Base-by-base conservation (phyloP, 2,888 invertebrate genomes). In the Protodeltote pygarga region DNA sequence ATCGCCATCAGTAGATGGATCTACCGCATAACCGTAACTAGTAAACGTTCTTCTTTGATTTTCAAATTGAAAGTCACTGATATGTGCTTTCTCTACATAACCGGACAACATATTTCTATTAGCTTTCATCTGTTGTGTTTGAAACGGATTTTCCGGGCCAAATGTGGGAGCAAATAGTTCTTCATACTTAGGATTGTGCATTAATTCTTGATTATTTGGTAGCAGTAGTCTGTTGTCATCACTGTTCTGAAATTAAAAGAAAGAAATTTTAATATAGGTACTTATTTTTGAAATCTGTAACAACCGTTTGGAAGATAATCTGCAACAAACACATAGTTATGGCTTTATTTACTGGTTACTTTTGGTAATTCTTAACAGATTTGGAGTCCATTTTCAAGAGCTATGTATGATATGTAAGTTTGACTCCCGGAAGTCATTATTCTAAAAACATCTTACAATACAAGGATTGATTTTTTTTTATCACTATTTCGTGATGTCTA, bases 1-100 rank as follows among this genome's bases (percentile, higher is more conserved):
- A 28, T 91, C 92, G 23, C 80, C 89, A 67, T 96, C 96, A 0
- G 97, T 95, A 0, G 98, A 96, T 0, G 99, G 99, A 91, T 99
- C 99, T 52, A 98, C 83, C 0, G 99, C 99, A 91, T 97, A 98
- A 2, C 98, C 98, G 77, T 96, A 98, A 79, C 98, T 98, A 21
- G 96, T 95, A 82, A 99, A 99, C 10, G 98, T 99, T 71, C 98
- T 91, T 45, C 99, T 93, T 79, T 99, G 98, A 81, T 97, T 98
- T 85, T 99, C 99, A 93, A 99, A 99, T 73, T 98, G 97, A 85
- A 99, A 99, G 70, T 97, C 97, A 86, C 97, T 99, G 34, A 99
- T 95, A 82, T 99, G 98, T 0, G 99, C 98, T 58, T 96, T 95
- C 79, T 99, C 99, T 0, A 98, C 97, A 87, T 94, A 98, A 0